These are phyloP conservation scores for Oreochromis spilurus DNA, from an alignment of 2,113 vertebrate genomes.

Conservation along the genomic window DNA sequence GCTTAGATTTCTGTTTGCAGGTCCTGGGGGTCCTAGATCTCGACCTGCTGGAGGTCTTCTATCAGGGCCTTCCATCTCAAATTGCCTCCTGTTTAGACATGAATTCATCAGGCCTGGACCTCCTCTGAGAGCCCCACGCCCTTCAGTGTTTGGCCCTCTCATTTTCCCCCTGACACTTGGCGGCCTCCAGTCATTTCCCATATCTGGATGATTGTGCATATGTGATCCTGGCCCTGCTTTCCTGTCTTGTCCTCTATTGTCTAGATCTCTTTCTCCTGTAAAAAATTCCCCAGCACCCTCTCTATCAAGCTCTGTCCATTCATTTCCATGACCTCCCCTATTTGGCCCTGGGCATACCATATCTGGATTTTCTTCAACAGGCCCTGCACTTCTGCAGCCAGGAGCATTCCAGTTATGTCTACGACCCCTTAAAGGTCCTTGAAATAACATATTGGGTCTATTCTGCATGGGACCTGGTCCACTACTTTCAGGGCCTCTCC, in stretches of 20 bases:
- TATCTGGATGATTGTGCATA: background rate
- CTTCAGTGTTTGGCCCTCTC: conserved; percentile 10
- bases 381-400: background rate
- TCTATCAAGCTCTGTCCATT: conserved; percentile 14
- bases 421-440: background rate
- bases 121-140: background rate
- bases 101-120: background rate
- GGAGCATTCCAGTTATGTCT: conserved; percentile 15
- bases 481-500: background rate
- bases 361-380: conserved; percentile 6
- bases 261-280: background rate
- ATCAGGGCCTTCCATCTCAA: conserved; percentile 3
- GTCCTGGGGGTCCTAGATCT: background rate
- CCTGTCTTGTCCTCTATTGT: background rate
- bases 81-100: conserved; percentile 16
- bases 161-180: conserved; percentile 6
- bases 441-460: background rate
- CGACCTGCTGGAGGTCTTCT: conserved; percentile 1
- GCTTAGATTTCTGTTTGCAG: conserved; percentile 4
- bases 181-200: conserved; percentile 7
- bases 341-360: background rate
- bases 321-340: conserved; percentile 7
- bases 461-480: background rate
- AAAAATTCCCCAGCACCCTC: background rate
- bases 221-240: background rate